Evolutionary conservation across 2,797 vertebrate genomes (phyloP), one percentile per base, ranked within the genome.

Genomic region (Myioborus miniatus): DNA sequence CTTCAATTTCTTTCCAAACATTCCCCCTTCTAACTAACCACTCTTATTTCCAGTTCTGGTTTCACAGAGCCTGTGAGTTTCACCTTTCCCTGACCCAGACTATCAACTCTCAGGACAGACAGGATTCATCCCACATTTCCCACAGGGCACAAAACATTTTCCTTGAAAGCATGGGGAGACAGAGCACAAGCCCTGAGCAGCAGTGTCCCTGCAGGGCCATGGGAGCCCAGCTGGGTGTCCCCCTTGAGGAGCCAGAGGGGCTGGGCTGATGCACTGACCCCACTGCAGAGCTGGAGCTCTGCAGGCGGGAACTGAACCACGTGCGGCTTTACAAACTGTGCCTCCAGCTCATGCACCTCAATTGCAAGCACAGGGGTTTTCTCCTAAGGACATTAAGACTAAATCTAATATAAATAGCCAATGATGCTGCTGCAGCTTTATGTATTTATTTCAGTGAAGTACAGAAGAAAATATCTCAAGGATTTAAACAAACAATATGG

Each of bases 401-500:
- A 91, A 94, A 83, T 86, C 65, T 78, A 86, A 84, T 56, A 86
- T 69, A 94, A 96, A 88, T 76, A 93, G 85, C 76, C 89, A 92
- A 75, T 87, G 90, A 78, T 92, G 85, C 55, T 83, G 43, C 67
- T 82, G 47, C 58, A 34, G 74, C 62, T 94, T 92, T 85, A 77
- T 86, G 92, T 75, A 63, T 85, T 90, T 86, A 81, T 83, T 92
- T 74, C 81, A 64, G 43, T 75, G 39, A 95, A 92, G 72, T 24
- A 69, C 39, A 52, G 68, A 86, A 93, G 76, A 89, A 94, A 95
- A 86, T 83, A 71, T 92, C 87, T 92, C 82, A 86, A 89, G 87
- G 92, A 94, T 94, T 96, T 95, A 92, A 95, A 76, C 84, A 44
- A 94, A 91, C 92, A 92, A 94, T 86, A 93, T 62, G 92, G 91